Evolutionary conservation across 2,113 vertebrate genomes (phyloP).

Genomic region (Pituophis catenifer): DNA sequence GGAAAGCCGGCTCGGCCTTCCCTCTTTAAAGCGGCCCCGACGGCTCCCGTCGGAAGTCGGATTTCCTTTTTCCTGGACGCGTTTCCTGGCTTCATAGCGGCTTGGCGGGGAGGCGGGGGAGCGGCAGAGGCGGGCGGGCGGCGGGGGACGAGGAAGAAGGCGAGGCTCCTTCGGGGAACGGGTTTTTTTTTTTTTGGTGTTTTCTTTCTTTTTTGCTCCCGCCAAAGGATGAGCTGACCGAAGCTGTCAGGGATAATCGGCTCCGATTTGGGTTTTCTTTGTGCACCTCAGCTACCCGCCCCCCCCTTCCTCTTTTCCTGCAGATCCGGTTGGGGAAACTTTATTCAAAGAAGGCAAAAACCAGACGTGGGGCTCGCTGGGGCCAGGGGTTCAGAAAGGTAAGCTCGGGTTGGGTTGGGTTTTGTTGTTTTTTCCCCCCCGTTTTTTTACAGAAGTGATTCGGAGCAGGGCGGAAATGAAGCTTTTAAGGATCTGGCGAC

Average conservation of each 20-base stretch:
- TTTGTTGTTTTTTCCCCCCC: too few relatives aligned
- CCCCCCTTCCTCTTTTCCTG: neutral
- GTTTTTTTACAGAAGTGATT: neutral
- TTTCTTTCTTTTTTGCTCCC: too few relatives aligned
- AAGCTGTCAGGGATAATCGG: neutral
- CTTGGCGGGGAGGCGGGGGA: conserved; percentile 43
- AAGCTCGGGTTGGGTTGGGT: conserved; percentile 53
- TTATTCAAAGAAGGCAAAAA: conserved; percentile 93
- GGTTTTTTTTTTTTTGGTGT: neutral
- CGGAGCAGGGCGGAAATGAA: neutral
- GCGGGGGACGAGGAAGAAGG: neutral
- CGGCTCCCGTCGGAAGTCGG: conserved; percentile 89
- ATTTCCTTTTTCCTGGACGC: conserved; percentile 99
- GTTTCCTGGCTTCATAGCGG: conserved; percentile 87
- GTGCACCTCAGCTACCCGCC: neutral
- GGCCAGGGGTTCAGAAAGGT: conserved; percentile 94
- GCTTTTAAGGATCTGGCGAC: neutral
- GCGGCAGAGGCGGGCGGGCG: conserved; percentile 1
- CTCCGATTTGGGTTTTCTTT: neutral
- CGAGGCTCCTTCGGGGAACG: neutral
- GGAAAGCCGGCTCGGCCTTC: conserved; percentile 38
- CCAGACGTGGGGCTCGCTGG: conserved; percentile 87
- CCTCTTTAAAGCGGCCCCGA: conserved; percentile 69
- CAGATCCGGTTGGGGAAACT: conserved; percentile 85
- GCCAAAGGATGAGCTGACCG: neutral